phyloP scores from a whole-genome alignment of 2,797 vertebrate genomes.

The Todus mexicanus region DNA sequence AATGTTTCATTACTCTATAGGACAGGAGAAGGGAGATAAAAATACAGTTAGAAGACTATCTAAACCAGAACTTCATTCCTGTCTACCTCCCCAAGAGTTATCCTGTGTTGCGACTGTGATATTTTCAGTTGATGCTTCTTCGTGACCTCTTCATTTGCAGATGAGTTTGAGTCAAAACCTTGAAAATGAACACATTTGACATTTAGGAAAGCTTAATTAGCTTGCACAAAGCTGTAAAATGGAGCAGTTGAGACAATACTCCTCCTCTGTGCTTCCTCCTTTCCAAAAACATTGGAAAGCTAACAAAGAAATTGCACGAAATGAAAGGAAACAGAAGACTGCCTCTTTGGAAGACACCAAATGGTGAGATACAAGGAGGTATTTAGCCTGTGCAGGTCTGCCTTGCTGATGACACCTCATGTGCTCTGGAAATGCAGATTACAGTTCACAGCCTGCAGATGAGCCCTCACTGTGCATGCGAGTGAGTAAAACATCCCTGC shows the following conservation, averaged over 20 bases:
- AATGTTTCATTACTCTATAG: neutral
- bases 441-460: neutral
- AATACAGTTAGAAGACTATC: neutral
- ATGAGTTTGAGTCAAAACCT: neutral
- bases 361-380: neutral
- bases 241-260: neutral
- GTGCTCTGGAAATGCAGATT: neutral
- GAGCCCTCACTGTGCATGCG: fast-evolving
- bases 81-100: neutral
- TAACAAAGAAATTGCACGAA: neutral
- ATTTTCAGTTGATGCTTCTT: neutral
- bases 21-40: neutral
- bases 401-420: fast-evolving
- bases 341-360: fast-evolving
- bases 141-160: neutral
- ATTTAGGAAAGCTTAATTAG: neutral
- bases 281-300: neutral
- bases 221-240: neutral
- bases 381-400: neutral
- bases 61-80: neutral
- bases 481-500: neutral
- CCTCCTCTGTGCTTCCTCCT: neutral
- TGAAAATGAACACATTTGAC: neutral
- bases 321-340: neutral
- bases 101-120: neutral